A percentile compares a stretch with the other conserved stretches of the same genome.
phyloP scores from a whole-genome alignment of 2,888 invertebrate species.

The Hemicrepidius hirtus region DNA sequence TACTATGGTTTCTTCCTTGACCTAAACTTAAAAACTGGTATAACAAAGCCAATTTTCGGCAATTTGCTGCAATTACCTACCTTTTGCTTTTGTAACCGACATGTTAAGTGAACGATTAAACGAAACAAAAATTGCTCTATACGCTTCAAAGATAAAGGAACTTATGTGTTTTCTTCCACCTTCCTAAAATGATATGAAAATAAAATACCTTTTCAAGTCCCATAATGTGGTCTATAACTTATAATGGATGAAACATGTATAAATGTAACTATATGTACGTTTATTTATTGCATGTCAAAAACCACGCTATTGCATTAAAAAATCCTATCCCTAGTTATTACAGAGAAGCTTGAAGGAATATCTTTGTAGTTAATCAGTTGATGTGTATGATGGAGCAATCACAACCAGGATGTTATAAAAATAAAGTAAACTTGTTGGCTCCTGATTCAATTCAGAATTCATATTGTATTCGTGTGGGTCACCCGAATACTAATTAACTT shows the following conservation, averaged over 20 bases:
- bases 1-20: too few species aligned
- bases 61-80: too few species aligned
- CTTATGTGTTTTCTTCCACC: not conserved
- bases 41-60: too few species aligned
- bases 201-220: too few species aligned
- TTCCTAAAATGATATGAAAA: not conserved
- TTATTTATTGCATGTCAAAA: too few species aligned
- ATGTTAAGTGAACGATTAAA: too few species aligned
- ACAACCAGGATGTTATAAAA: constrained; percentile 32
- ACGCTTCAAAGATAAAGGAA: constrained; percentile 20
- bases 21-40: too few species aligned
- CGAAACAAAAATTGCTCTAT: not conserved
- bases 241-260: too few species aligned
- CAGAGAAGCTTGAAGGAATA: constrained; percentile 4
- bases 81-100: too few species aligned
- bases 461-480: constrained; percentile 34
- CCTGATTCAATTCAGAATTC: constrained; percentile 30
- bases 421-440: constrained; percentile 30
- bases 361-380: constrained; percentile 22
- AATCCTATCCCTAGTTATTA: not conserved
- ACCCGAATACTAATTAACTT: constrained; percentile 32
- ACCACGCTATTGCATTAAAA: too few species aligned
- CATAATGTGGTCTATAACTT: too few species aligned
- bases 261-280: too few species aligned
- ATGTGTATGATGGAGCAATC: constrained; percentile 1